These are phyloP conservation scores for Thamnophis elegans DNA, from an alignment of 2,797 vertebrate species.

Conservation along the genomic window DNA sequence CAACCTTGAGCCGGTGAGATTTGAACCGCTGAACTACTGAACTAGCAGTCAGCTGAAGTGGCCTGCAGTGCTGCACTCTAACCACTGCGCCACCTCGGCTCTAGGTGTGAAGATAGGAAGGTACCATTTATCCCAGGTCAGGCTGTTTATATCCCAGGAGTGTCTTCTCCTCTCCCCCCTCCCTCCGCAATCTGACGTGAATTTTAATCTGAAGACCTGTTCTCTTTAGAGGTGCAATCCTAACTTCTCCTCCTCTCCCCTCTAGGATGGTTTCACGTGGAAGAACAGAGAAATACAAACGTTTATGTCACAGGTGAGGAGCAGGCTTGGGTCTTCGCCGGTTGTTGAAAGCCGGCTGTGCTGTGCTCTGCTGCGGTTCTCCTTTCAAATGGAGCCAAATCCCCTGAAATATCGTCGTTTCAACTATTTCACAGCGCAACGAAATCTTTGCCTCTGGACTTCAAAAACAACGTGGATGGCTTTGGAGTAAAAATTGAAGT, in stretches of 20 bases:
- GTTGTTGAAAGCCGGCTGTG: background rate
- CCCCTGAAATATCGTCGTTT: background rate
- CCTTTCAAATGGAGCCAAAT: background rate
- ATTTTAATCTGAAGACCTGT: background rate
- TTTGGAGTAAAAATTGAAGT: background rate
- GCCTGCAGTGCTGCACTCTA: no score
- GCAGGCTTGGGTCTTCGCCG: background rate
- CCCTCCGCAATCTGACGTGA: background rate
- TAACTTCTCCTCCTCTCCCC: conserved; percentile 48
- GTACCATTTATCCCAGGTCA: background rate
- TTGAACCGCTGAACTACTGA: no score
- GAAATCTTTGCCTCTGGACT: background rate
- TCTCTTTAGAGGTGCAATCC: background rate
- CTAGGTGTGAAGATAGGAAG: background rate
- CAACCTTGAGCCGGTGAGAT: no score
- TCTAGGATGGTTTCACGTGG: conserved; percentile 94
- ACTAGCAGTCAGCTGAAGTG: no score
- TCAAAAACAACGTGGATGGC: background rate
- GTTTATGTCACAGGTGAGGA: conserved; percentile 91
- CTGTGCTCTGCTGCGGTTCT: background rate
- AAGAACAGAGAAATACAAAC: conserved; percentile 92
- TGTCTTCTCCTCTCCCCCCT: background rate
- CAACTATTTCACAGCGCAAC: accelerated
- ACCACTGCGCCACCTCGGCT: no score
- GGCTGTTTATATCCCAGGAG: background rate